phyloP scores from a whole-genome alignment of 2,888 invertebrate genomes.

The Nomada lathburiana region DNA sequence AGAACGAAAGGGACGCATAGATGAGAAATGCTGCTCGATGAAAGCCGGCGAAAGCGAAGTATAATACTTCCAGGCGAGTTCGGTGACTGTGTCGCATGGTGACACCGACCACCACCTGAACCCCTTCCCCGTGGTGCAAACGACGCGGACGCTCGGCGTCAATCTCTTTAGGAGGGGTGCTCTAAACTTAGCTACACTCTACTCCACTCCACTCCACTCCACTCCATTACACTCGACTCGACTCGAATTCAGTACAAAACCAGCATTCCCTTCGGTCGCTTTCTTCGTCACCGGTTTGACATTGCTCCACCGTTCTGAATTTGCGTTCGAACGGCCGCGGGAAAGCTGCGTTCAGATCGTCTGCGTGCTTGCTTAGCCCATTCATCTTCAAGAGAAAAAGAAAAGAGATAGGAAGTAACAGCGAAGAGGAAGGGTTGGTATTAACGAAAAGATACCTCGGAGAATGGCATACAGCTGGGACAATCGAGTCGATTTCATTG shows the following conservation, averaged over 20 bases:
- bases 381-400: not conserved
- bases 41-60: conserved; percentile 55
- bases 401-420: not conserved
- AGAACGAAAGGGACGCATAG: not conserved
- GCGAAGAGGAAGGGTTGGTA: not conserved
- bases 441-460: conserved; percentile 21
- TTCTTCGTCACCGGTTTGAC: conserved; percentile 59
- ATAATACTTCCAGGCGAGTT: conserved; percentile 24
- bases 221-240: conserved; percentile 17
- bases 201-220: conserved; percentile 48
- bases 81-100: conserved; percentile 50
- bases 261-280: conserved; percentile 74
- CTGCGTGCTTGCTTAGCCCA: not conserved
- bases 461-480: conserved; percentile 93
- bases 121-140: conserved; percentile 40
- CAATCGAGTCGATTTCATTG: conserved; percentile 92
- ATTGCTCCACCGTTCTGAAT: not conserved
- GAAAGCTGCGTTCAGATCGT: not conserved
- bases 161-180: conserved; percentile 53
- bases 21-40: conserved; percentile 22
- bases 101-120: conserved; percentile 41
- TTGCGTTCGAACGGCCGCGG: not conserved
- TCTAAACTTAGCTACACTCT: conserved; percentile 80
- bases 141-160: conserved; percentile 31
- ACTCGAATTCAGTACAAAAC: conserved; percentile 76